phyloP scores from a whole-genome alignment of 2,797 vertebrate species.

The Acrocephalus scirpaceus region DNA sequence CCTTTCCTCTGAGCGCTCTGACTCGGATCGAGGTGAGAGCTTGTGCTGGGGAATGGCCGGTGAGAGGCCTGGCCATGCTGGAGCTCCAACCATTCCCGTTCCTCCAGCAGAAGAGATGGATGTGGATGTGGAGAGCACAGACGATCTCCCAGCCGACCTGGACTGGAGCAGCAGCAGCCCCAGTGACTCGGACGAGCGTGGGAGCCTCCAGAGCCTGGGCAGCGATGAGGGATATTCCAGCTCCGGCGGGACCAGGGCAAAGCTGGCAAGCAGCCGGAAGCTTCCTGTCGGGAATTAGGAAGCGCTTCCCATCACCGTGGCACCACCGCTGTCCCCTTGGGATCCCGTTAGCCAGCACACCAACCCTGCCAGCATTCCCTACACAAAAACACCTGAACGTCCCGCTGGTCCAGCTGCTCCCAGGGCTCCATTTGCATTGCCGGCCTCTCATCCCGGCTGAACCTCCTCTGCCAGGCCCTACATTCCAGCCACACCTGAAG shows the following conservation, averaged over 20 bases:
- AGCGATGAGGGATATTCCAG: constrained; percentile 96
- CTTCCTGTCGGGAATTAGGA: constrained; percentile 82
- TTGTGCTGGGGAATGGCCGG: rapidly evolving
- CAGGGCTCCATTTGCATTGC: not conserved
- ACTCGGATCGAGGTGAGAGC: constrained; percentile 90
- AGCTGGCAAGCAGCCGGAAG: constrained; percentile 77
- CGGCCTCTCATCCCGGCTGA: not conserved
- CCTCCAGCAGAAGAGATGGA: constrained; percentile 84
- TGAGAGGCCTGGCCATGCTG: rapidly evolving
- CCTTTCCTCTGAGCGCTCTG: constrained; percentile 86
- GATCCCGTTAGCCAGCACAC: constrained; percentile 62
- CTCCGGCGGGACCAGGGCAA: constrained; percentile 83
- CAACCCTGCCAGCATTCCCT: constrained; percentile 27
- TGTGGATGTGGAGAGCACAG: constrained; percentile 89
- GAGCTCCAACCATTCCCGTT: not conserved
- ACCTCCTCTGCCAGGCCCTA: not conserved
- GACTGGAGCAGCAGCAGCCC: constrained; percentile 95
- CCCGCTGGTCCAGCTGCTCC: not conserved
- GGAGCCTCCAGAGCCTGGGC: constrained; percentile 90
- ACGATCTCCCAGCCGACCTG: constrained; percentile 89
- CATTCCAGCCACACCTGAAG: constrained; percentile 51
- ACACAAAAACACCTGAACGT: not conserved
- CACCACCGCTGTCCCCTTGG: not conserved
- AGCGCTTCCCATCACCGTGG: not conserved
- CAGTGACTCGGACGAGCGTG: constrained; percentile 91